Percentiles rank a stretch among this genome's conserved stretches.
phyloP scores from a whole-genome alignment of 2,113 vertebrate genomes.

The Ailurus styani region DNA sequence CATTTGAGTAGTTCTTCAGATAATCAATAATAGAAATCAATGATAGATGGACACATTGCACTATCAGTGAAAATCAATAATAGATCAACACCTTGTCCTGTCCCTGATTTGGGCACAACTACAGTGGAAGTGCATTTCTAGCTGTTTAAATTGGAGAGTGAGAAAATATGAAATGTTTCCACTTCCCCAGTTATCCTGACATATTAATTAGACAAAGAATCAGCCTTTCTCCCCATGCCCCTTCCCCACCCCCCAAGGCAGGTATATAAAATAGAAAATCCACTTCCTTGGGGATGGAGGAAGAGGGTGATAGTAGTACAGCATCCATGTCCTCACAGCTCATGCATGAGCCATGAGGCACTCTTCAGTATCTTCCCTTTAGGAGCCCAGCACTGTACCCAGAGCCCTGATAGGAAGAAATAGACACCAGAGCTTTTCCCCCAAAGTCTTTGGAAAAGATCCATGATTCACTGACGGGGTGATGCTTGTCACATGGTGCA shows the following conservation, averaged over 20 bases:
- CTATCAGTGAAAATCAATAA: neutral
- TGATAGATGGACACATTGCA: neutral
- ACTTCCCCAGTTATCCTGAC: neutral
- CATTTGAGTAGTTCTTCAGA: neutral
- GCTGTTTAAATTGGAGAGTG: neutral
- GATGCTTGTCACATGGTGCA: neutral
- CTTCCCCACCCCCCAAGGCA: neutral
- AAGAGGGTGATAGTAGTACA: neutral
- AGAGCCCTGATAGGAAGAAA: neutral
- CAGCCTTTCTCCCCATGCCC: neutral
- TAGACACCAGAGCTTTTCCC: neutral
- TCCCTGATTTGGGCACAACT: neutral
- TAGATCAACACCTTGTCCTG: neutral
- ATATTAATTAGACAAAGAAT: neutral
- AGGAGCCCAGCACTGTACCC: neutral
- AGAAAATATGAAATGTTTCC: neutral
- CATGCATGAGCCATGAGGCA: accelerated
- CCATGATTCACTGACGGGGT: neutral
- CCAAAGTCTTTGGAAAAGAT: neutral
- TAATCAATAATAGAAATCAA: neutral
- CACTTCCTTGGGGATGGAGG: neutral
- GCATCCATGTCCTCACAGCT: neutral
- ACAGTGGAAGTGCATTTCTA: neutral
- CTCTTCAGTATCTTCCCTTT: neutral
- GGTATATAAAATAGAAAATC: neutral